Evolutionary conservation across 2,888 invertebrate species (phyloP).

Genomic region (Girardia tigrina): DNA sequence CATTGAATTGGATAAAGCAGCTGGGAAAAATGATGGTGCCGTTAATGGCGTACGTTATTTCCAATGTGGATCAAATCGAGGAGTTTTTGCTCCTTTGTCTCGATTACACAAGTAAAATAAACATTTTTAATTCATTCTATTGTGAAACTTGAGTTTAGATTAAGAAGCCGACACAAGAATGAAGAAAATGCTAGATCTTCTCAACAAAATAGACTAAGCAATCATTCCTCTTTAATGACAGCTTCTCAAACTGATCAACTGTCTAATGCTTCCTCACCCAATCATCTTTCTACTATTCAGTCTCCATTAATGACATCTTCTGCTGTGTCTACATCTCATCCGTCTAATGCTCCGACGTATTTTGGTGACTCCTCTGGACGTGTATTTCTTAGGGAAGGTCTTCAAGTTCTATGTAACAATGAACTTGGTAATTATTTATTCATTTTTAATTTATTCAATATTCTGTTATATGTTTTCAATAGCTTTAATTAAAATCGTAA

Average conservation of each 20-base stretch:
- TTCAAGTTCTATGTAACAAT: slow-evolving; percentile 52
- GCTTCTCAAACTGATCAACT: slow-evolving; percentile 15
- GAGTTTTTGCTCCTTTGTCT: slow-evolving; percentile 48
- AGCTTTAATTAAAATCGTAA: too few relatives aligned
- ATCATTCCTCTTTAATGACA: slow-evolving; percentile 4
- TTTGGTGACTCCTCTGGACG: slow-evolving; percentile 6
- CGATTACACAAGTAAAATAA: slow-evolving; percentile 50
- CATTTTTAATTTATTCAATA: too few relatives aligned
- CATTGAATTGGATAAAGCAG: slow-evolving; percentile 48
- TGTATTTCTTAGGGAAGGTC: slow-evolving; percentile 46
- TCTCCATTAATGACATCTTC: neutral
- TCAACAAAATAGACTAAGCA: neutral
- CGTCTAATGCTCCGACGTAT: neutral
- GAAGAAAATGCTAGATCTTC: neutral
- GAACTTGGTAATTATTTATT: slow-evolving; percentile 52
- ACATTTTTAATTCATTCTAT: too few relatives aligned
- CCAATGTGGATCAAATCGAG: slow-evolving; percentile 45
- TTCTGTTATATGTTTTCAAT: too few relatives aligned
- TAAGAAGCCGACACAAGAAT: neutral
- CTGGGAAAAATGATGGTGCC: slow-evolving; percentile 49
- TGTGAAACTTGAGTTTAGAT: neutral
- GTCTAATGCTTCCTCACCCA: slow-evolving; percentile 9
- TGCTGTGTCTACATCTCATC: neutral
- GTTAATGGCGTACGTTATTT: slow-evolving; percentile 47
- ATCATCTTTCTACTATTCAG: neutral